Percentiles rank a stretch among this genome's conserved stretches.
Conservation (phyloP, 1,140 invertebrate species). For the Rhagoletis zephyria region DNA sequence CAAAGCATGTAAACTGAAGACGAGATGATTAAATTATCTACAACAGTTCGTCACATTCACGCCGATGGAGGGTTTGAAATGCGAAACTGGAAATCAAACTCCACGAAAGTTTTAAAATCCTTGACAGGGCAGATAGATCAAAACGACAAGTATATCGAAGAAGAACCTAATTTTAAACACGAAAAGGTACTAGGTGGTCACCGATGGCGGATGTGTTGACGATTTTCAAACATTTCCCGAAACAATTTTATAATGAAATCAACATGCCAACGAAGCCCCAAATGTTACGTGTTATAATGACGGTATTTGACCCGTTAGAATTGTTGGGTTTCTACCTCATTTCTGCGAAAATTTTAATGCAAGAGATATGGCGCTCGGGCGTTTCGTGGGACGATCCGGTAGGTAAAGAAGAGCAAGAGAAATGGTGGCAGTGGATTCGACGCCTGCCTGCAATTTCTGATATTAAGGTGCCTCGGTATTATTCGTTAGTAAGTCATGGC, state of each 20-base stretch:
- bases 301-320: constrained; percentile 66
- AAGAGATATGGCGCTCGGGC: constrained; percentile 61
- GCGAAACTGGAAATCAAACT: constrained; percentile 54
- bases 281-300: constrained; percentile 59
- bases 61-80: constrained; percentile 10
- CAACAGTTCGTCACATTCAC: constrained; percentile 53
- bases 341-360: constrained; percentile 63
- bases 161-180: background rate
- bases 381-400: constrained; percentile 63
- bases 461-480: constrained; percentile 29
- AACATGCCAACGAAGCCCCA: constrained; percentile 52
- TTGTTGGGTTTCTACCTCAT: constrained; percentile 61
- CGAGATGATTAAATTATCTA: constrained; percentile 48
- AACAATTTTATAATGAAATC: background rate
- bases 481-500: background rate
- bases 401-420: background rate
- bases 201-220: background rate
- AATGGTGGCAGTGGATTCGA: constrained; percentile 53
- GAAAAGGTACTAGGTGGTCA: constrained; percentile 55
- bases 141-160: background rate
- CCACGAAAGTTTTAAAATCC: background rate
- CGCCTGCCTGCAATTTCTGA: background rate
- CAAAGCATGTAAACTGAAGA: background rate
- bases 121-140: background rate
- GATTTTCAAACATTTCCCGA: constrained; percentile 23